Evolutionary conservation across 2,888 invertebrate species (phyloP).

Genomic region (Scaeva pyrastri): DNA sequence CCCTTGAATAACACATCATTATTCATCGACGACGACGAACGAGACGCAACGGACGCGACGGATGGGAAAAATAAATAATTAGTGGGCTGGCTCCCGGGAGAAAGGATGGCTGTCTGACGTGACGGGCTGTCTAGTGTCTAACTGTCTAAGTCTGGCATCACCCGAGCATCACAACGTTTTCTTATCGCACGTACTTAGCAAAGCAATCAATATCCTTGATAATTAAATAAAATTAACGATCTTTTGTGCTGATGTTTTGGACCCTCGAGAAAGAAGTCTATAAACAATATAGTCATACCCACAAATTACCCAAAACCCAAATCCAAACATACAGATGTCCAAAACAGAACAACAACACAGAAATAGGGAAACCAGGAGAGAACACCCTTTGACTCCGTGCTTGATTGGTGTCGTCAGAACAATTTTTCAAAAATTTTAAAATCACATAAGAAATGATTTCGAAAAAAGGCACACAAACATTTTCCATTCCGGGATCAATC

Average conservation of each 20-base stretch:
- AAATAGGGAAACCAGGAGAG: conserved; percentile 8
- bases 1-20: conserved; percentile 64
- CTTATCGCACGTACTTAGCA: conserved; percentile 70
- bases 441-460: conserved; percentile 30
- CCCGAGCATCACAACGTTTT: conserved; percentile 17
- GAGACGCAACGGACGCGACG: no score
- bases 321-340: conserved; percentile 70
- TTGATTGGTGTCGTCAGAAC: conserved; percentile 43
- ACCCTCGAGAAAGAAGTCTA: conserved; percentile 35
- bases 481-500: conserved; percentile 63
- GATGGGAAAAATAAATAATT: conserved; percentile 59
- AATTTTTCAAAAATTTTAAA: conserved; percentile 65
- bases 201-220: conserved; percentile 72
- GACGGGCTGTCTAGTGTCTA: no score
- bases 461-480: conserved; percentile 13
- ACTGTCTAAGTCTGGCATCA: no score
- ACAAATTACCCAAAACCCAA: conserved; percentile 45
- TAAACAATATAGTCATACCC: conserved; percentile 28
- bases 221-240: conserved; percentile 75
- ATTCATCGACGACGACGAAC: conserved; percentile 57
- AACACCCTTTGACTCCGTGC: conserved; percentile 46
- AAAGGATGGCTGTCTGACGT: conserved; percentile 5
- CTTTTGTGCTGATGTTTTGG: conserved; percentile 19
- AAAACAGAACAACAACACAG: background rate
- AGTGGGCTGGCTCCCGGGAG: conserved; percentile 64